Base-by-base conservation (phyloP, 1,140 invertebrate species). In the Monochamus saltuarius region DNA sequence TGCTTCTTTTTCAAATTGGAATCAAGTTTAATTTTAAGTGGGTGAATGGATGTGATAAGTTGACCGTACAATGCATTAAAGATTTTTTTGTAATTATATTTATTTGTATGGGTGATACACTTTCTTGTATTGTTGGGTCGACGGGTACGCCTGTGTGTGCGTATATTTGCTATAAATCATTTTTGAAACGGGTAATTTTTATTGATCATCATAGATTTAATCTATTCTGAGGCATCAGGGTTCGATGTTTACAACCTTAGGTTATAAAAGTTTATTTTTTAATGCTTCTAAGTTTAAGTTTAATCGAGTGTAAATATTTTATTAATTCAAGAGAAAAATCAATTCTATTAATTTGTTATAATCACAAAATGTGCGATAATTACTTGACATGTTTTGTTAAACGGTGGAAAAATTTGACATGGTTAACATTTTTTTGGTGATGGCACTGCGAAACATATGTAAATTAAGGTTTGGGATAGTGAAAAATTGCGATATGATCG, bases 191-290 rank as follows among this genome's bases (percentile, higher is more conserved):
- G 56, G 56, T 57, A 57, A 49, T 50, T 49, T 54, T 36, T 51
- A 40, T 39, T 13, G 16, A 13, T 42, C n/a, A 42, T n/a, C 16
- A 13, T 56, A 43, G 13, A 34, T 40, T 34, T 34, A 42, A 37
- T 50, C 47, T 45, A 64, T 56, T 61, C 59, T 65, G 62, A 65
- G 58, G 59, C 62, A 65, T 65, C 62, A 65, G 62, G 62, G 62
- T 65, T 65, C 59, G 52, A 65, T 54, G 46, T 61, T 65, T 61
- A 40, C 14, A 52, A 52, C 14, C 17, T 59, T 63, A 63, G 56
- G 50, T 57, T 57, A 22, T 56, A 56, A 56, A 43, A 43, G 22
- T 54, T 39, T 50, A 35, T 36, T 36, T 35, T 37, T 53, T 53
- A 37, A 39, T 14, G 50, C 19, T 13, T 39, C 50, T 36, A 17